Base-by-base conservation (phyloP, 2,888 invertebrate genomes). In the Trissolcus brochymenae region DNA sequence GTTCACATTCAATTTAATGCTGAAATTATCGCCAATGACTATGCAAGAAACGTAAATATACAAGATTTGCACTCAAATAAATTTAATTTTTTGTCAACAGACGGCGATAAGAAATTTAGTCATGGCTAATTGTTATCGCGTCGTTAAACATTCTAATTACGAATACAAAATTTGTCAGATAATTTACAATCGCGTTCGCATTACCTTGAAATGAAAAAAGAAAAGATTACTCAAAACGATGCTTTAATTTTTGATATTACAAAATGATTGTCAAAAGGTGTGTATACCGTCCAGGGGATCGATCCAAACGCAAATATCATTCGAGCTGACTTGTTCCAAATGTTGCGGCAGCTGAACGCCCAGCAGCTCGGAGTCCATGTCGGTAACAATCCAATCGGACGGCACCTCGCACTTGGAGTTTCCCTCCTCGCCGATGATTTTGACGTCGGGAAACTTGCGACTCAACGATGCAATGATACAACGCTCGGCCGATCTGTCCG, bases 261-360 rank as follows among this genome's bases (percentile, higher is more conserved):
- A 43, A 43, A 43, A 43, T n/a, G n/a, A n/a, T 43, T 43, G 43
- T 43, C 43, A 43, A n/a, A 43, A 14, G n/a, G n/a, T n/a, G 21
- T 21, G 1, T 61, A 54, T 82, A 88, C 99, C 99, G 92, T 99
- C 99, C 7, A 99, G 90, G 0, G 99, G 99, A 91, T 99, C 99
- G 0, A 99, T 98, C 99, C 99, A 98, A 19, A 98, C 92, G 11
- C 97, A 96, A 81, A 98, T 93, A 85, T 98, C 97, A 82, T 96
- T 94, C 76, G 95, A 94, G 78, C 92, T 91, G 1, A 94, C 90
- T 82, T 92, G 88, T 70, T 90, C 87, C 60, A 95, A 91, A 61
- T 93, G 91, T 1, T 90, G 87, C 0, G 98, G 97, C 84, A 97
- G 95, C 62, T 91, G 89, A 13, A 91, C 84, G 50, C 89, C 85